phyloP scores from a whole-genome alignment of 2,797 vertebrate genomes.

The Spinus olivaceus region DNA sequence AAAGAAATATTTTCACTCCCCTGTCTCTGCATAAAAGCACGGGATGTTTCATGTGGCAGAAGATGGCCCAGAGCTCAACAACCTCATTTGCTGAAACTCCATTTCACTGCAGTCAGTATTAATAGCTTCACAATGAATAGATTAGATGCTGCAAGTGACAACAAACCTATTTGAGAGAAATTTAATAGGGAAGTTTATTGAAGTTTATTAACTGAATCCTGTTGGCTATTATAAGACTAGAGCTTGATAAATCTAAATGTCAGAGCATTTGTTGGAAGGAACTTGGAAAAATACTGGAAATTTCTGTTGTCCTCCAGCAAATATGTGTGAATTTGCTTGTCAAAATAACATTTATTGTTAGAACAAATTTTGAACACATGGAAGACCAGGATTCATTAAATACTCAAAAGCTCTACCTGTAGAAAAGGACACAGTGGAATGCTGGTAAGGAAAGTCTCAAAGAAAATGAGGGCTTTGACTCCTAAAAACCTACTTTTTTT shows the following conservation, averaged over 20 bases:
- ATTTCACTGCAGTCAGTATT: conserved; percentile 67
- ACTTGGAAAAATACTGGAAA: conserved; percentile 36
- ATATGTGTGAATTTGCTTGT: conserved; percentile 31
- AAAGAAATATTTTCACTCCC: not conserved
- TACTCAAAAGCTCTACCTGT: not conserved
- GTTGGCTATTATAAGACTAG: conserved; percentile 69
- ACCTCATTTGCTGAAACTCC: conserved; percentile 54
- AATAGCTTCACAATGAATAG: conserved; percentile 71
- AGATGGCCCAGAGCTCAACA: conserved; percentile 58
- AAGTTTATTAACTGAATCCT: conserved; percentile 76
- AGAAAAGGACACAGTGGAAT: not conserved
- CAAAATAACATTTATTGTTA: conserved; percentile 31
- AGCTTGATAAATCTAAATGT: conserved; percentile 66
- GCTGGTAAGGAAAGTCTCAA: not conserved
- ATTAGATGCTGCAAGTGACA: conserved; percentile 72
- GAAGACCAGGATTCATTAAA: conserved; percentile 7
- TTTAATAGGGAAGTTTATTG: conserved; percentile 75
- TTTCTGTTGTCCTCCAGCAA: conserved; percentile 38
- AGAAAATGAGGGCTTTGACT: not conserved
- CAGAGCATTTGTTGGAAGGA: conserved; percentile 45
- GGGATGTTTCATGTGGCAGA: conserved; percentile 5
- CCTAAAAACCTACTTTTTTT: not conserved
- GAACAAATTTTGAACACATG: not conserved
- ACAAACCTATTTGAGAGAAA: conserved; percentile 72
- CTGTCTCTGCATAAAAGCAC: not conserved